A percentile compares a stretch with the other conserved stretches of the same genome.
phyloP scores from a whole-genome alignment of 2,888 invertebrate species.

The Caenorhabditis virilis region DNA sequence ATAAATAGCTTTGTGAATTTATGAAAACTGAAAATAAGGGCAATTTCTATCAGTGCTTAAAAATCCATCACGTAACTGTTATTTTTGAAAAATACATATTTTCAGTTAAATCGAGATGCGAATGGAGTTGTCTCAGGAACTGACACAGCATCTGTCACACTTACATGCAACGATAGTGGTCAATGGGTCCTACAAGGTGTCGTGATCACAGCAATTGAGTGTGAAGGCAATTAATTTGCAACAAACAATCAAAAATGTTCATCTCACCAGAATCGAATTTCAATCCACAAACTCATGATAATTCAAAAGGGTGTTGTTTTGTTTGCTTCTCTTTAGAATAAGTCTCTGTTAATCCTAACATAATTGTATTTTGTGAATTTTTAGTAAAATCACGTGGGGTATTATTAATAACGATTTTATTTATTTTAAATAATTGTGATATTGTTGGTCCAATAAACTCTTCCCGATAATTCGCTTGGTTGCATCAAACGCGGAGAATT shows the following conservation, averaged over 20 bases:
- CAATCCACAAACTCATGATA: neutral
- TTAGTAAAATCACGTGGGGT: too few relatives aligned
- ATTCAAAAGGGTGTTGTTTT: neutral
- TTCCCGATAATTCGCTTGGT: slow-evolving; percentile 38
- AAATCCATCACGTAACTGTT: too few relatives aligned
- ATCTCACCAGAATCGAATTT: neutral
- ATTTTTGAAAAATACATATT: neutral
- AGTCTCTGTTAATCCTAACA: neutral
- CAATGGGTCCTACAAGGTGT: slow-evolving; percentile 22
- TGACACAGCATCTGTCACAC: slow-evolving; percentile 3
- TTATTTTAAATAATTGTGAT: slow-evolving; percentile 22
- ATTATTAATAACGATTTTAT: neutral
- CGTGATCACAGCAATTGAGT: slow-evolving; percentile 30
- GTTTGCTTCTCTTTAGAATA: neutral
- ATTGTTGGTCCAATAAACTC: slow-evolving; percentile 42
- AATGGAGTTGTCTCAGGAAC: slow-evolving; percentile 11
- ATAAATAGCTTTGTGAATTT: too few relatives aligned
- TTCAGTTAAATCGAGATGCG: slow-evolving; percentile 26
- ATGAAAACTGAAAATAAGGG: too few relatives aligned
- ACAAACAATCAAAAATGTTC: neutral
- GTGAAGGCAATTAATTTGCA: slow-evolving; percentile 9
- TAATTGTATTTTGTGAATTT: neutral
- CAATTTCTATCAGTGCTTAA: too few relatives aligned
- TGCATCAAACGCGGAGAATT: slow-evolving; percentile 51
- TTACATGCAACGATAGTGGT: slow-evolving; percentile 20